These are phyloP conservation scores for Drosophila serrata DNA, from an alignment of 1,140 invertebrate genomes.

Conservation along the genomic window DNA sequence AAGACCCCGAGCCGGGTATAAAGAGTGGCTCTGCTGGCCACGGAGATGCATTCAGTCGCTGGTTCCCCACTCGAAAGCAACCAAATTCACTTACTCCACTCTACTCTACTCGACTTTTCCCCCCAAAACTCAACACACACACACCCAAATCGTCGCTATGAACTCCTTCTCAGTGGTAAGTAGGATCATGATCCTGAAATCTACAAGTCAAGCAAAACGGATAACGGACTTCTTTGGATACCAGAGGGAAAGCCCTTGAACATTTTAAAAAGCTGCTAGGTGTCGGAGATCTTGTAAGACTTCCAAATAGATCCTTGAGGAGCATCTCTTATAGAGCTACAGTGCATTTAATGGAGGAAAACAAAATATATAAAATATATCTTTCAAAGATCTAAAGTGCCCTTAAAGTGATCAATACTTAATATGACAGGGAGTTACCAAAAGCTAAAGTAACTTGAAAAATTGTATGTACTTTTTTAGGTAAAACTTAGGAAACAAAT, in stretches of 20 bases:
- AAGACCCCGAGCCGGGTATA: slow-evolving; percentile 68
- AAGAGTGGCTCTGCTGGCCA: slow-evolving; percentile 74
- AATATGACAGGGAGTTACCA: neutral
- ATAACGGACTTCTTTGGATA: slow-evolving; percentile 5
- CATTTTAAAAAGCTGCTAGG: neutral
- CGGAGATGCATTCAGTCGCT: slow-evolving; percentile 85
- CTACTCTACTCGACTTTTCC: slow-evolving; percentile 77
- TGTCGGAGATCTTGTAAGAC: too few species aligned
- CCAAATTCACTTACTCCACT: slow-evolving; percentile 79
- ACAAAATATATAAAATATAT: neutral
- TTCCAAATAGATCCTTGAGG: neutral
- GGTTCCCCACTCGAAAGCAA: slow-evolving; percentile 84
- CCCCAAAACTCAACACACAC: slow-evolving; percentile 73
- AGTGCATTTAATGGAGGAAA: neutral
- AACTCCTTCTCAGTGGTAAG: slow-evolving; percentile 86
- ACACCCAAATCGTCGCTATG: slow-evolving; percentile 82
- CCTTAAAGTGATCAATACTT: neutral
- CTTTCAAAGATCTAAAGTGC: neutral
- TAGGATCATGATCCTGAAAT: slow-evolving; percentile 25
- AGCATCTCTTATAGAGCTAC: neutral
- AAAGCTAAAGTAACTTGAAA: neutral
- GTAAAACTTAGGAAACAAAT: too few species aligned
- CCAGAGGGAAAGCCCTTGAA: neutral
- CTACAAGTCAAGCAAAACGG: slow-evolving; percentile 1
- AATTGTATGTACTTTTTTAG: too few species aligned